Conservation (phyloP, 2,888 invertebrate species). For the Seira musarum region DNA sequence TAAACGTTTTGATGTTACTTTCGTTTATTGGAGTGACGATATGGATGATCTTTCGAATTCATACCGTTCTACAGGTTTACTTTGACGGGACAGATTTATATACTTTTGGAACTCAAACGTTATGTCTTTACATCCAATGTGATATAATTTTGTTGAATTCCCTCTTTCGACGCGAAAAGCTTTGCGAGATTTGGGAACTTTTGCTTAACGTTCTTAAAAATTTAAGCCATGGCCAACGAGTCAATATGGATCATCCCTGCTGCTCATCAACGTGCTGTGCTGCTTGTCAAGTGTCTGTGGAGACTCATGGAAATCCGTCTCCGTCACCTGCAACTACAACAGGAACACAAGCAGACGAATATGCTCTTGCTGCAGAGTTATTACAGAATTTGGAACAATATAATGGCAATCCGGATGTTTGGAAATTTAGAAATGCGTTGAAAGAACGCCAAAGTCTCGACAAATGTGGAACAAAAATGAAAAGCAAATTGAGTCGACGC, state of each 20-base stretch:
- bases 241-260: not conserved
- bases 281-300: too few species aligned
- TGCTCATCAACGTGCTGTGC: not conserved
- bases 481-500: too few species aligned
- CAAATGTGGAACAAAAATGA: too few species aligned
- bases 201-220: slow-evolving; percentile 16
- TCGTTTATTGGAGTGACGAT: not conserved
- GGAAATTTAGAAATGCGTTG: too few species aligned
- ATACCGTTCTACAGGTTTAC: not conserved
- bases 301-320: not conserved
- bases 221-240: not conserved
- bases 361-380: not conserved
- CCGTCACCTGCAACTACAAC: not conserved
- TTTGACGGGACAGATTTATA: slow-evolving; percentile 23
- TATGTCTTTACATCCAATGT: slow-evolving; percentile 33
- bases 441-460: too few species aligned
- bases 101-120: slow-evolving; percentile 42
- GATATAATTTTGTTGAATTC: slow-evolving; percentile 31
- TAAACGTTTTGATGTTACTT: not conserved
- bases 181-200: slow-evolving; percentile 39
- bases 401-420: too few species aligned
- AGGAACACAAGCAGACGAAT: not conserved
- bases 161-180: slow-evolving; percentile 8
- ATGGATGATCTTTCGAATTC: not conserved
- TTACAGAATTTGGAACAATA: not conserved